phyloP scores from a whole-genome alignment of 2,797 vertebrate genomes.

The Myiotriccus ornatus region DNA sequence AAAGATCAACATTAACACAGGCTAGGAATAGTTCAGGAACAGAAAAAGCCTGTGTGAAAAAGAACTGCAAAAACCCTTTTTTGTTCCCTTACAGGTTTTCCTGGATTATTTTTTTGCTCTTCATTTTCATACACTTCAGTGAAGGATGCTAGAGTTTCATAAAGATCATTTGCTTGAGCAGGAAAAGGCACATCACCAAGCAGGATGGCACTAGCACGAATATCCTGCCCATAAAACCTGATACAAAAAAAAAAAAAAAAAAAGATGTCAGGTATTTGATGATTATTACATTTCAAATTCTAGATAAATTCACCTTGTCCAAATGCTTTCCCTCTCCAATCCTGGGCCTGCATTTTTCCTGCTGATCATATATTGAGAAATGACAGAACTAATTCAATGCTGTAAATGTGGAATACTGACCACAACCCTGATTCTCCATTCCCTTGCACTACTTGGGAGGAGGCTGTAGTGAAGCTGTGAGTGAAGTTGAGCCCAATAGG shows the following conservation, averaged over 20 bases:
- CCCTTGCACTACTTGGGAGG: background rate
- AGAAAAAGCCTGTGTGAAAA: background rate
- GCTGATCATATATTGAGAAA: background rate
- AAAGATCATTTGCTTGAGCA: slow-evolving; percentile 83
- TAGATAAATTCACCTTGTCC: background rate
- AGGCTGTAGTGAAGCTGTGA: background rate
- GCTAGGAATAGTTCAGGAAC: background rate
- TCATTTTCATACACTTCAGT: slow-evolving; percentile 84
- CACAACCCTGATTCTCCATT: background rate
- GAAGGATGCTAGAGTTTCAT: slow-evolving; percentile 85
- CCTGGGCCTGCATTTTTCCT: background rate
- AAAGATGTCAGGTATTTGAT: background rate
- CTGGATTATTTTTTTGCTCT: slow-evolving; percentile 74
- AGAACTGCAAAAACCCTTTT: slow-evolving; percentile 42
- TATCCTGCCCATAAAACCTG: slow-evolving; percentile 90
- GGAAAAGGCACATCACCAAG: slow-evolving; percentile 88
- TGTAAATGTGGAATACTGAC: background rate
- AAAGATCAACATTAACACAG: background rate
- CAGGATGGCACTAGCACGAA: slow-evolving; percentile 89
- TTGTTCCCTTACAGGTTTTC: slow-evolving; percentile 55
- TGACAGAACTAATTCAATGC: background rate
- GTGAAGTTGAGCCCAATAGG: background rate
- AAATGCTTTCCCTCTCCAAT: background rate
- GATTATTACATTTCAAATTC: background rate
- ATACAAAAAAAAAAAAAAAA: background rate